Conservation (phyloP, 1,140 invertebrate genomes). For the Glomeris maerens region DNA sequence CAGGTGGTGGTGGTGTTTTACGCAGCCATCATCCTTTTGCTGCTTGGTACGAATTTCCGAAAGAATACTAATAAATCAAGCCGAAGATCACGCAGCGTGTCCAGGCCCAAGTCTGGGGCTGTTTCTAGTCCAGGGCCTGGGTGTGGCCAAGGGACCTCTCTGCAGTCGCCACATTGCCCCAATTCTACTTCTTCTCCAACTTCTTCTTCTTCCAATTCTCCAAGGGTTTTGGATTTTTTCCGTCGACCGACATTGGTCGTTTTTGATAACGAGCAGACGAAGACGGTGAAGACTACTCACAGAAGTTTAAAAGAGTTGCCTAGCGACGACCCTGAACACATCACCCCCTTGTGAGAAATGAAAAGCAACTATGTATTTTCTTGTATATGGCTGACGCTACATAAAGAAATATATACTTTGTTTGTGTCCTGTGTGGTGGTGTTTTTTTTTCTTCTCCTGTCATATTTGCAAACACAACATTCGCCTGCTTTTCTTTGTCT, state of each 20-base stretch:
- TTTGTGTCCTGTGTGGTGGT: too few species aligned
- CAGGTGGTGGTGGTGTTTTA: conserved; percentile 29
- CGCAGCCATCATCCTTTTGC: conserved; percentile 27
- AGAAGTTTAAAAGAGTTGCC: conserved; percentile 6
- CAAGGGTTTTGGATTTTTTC: neutral
- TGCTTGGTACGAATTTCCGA: conserved; percentile 26
- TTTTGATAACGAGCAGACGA: conserved; percentile 1
- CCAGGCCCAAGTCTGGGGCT: neutral
- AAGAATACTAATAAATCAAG: too few species aligned
- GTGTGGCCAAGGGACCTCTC: too few species aligned
- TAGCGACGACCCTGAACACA: neutral
- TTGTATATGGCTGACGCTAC: too few species aligned
- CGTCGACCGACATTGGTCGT: conserved; percentile 1
- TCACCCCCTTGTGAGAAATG: neutral
- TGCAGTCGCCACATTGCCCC: too few species aligned
- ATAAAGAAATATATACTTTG: neutral
- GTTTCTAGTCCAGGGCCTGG: too few species aligned
- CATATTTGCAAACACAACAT: too few species aligned
- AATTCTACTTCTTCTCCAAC: too few species aligned
- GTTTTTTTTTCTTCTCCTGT: too few species aligned
- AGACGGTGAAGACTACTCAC: conserved; percentile 7
- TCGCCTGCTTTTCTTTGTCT: too few species aligned
- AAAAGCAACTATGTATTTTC: too few species aligned
- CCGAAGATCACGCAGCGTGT: conserved; percentile 7
- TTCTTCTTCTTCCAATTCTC: too few species aligned